A percentile compares a stretch with the other conserved stretches of the same genome.
Conservation (phyloP, 2,797 vertebrate species). For the Nannoperca australis region DNA sequence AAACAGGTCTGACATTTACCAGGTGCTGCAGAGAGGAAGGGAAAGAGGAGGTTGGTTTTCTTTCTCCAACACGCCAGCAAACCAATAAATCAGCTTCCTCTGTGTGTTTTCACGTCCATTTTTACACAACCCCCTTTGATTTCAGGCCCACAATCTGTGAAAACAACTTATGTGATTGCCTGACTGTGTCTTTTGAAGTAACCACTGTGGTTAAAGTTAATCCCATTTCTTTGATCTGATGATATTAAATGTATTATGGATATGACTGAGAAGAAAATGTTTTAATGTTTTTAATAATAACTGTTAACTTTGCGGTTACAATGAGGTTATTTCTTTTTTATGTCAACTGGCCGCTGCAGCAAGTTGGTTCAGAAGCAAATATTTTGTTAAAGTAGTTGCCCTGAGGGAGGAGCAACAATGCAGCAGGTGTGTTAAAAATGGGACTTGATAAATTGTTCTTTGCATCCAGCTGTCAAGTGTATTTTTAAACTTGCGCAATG, state of each 20-base stretch:
- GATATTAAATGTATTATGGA: conserved; percentile 51
- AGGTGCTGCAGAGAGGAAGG: conserved; percentile 58
- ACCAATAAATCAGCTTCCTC: conserved; percentile 63
- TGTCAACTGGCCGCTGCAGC: conserved; percentile 39
- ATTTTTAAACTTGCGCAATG: conserved; percentile 23
- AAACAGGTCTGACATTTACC: conserved; percentile 71
- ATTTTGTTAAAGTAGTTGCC: conserved; percentile 51
- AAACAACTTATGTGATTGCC: conserved; percentile 53
- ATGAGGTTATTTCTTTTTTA: conserved; percentile 27
- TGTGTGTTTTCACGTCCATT: conserved; percentile 49
- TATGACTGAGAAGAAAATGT: conserved; percentile 38
- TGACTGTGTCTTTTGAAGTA: conserved; percentile 58
- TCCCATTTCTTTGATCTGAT: conserved; percentile 67
- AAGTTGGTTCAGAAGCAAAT: conserved; percentile 62
- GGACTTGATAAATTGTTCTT: conserved; percentile 71
- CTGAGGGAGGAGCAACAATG: conserved; percentile 46
- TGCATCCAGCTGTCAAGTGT: conserved; percentile 66
- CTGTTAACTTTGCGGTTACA: conserved; percentile 30
- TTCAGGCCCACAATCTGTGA: conserved; percentile 40
- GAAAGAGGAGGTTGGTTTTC: conserved; percentile 26
- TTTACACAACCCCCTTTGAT: conserved; percentile 60
- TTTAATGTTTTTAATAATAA: conserved; percentile 43
- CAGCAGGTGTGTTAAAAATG: conserved; percentile 83
- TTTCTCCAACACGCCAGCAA: conserved; percentile 23
- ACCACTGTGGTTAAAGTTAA: conserved; percentile 54